These are phyloP conservation scores for Aquatica leii DNA, from an alignment of 2,888 invertebrate species.

Conservation along the genomic window DNA sequence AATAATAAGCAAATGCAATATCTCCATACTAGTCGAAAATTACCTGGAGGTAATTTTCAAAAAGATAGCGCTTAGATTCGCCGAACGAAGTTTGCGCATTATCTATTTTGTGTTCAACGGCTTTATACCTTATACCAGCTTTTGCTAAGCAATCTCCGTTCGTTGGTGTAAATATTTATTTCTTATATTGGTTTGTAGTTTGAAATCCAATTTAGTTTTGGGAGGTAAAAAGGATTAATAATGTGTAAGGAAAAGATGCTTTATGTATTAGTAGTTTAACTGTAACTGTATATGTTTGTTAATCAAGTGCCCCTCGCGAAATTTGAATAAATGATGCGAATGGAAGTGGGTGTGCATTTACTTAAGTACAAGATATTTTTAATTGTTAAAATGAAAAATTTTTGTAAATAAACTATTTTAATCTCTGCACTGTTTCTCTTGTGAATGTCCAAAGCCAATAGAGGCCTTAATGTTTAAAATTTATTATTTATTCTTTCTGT, in stretches of 20 bases:
- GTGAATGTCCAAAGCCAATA: slow-evolving; percentile 56
- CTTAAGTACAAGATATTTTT: slow-evolving; percentile 51
- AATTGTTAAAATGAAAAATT: slow-evolving; percentile 43
- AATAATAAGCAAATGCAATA: slow-evolving; percentile 44
- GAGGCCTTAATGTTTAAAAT: slow-evolving; percentile 54
- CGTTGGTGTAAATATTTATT: slow-evolving; percentile 1
- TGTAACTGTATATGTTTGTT: slow-evolving; percentile 22
- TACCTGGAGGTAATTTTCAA: background rate
- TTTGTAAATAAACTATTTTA: slow-evolving; percentile 52
- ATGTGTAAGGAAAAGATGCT: slow-evolving; percentile 10
- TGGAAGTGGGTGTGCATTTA: slow-evolving; percentile 42
- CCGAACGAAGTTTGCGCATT: too few relatives aligned
- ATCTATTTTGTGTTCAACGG: too few relatives aligned
- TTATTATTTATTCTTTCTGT: slow-evolving; percentile 48
- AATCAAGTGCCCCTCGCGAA: slow-evolving; percentile 20
- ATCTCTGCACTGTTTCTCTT: slow-evolving; percentile 47
- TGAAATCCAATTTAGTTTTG: slow-evolving; percentile 9
- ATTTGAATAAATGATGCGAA: slow-evolving; percentile 21
- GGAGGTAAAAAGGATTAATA: background rate
- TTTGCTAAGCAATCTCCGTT: background rate
- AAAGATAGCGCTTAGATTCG: too few relatives aligned
- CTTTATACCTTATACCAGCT: background rate
- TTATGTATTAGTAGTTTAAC: slow-evolving; percentile 15
- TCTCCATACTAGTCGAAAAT: slow-evolving; percentile 47
- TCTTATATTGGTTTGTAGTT: slow-evolving; percentile 8